phyloP scores from a whole-genome alignment of 2,888 invertebrate species.

The Theodoxus fluviatilis region DNA sequence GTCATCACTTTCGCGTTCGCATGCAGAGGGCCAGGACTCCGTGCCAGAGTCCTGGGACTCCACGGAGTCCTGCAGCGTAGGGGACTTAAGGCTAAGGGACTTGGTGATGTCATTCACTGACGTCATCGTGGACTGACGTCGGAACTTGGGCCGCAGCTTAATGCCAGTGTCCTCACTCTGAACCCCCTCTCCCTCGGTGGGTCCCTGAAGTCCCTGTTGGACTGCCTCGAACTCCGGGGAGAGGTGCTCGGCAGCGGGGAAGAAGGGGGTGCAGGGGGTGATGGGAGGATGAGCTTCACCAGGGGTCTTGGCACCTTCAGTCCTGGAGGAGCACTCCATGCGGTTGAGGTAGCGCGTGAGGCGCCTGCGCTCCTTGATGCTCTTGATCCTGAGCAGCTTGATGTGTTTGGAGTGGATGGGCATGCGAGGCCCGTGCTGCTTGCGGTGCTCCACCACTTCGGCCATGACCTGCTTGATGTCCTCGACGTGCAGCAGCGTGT shows the following conservation, averaged over 20 bases:
- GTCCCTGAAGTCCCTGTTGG: too few relatives aligned
- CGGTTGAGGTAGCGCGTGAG: conserved; percentile 27
- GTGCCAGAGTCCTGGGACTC: too few relatives aligned
- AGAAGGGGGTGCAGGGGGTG: conserved; percentile 13
- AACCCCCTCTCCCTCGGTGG: not conserved
- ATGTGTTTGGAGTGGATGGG: conserved; percentile 42
- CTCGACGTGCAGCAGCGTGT: conserved; percentile 62
- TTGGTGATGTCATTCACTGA: too few relatives aligned
- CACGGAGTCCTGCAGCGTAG: too few relatives aligned
- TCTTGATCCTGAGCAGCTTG: conserved; percentile 41
- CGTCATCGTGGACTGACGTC: too few relatives aligned
- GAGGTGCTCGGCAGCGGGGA: not conserved
- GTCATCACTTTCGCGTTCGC: too few relatives aligned
- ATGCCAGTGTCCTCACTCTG: not conserved
- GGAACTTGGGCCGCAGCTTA: not conserved
- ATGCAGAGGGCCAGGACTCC: too few relatives aligned
- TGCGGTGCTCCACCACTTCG: conserved; percentile 47
- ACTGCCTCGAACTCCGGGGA: not conserved
- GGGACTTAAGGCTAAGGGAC: too few relatives aligned
- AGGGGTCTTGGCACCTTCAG: not conserved
- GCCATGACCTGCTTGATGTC: conserved; percentile 60
- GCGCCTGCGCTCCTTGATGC: conserved; percentile 40
- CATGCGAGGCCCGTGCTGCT: conserved; percentile 38
- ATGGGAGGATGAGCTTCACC: too few relatives aligned
- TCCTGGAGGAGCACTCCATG: conserved; percentile 13